Base-by-base conservation (phyloP, 2,888 invertebrate genomes). In the Protonemura montana region DNA sequence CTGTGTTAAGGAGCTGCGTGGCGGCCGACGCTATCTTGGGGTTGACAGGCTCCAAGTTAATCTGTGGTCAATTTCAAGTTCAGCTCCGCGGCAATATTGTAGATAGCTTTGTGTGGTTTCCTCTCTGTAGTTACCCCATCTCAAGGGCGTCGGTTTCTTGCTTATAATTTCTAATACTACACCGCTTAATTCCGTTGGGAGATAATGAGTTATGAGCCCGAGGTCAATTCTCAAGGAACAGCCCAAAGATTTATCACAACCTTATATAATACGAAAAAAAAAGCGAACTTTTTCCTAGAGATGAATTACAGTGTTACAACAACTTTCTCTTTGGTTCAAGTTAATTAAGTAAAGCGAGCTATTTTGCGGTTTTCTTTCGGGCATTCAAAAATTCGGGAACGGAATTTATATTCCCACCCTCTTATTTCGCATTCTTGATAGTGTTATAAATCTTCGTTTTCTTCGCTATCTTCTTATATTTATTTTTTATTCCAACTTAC, bases 41-140 rank as follows among this genome's bases (percentile, higher is more conserved):
- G 30, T 35, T 85, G 86, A 86, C 86, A 80, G 86, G 30, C 29
- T n/a, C 82, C 28, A 77, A 86, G 86, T 86, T 86, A 86, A 86
- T 86, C 83, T 86, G 86, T 16, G 86, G 86, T 83, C 86, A 86
- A 84, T 84, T 30, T 82, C 76, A 42, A 83, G 86, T 86, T 86
- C 80, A 85, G 42, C 27, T 16, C 28, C 78, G 5, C 16, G n/a
- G 27, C 86, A 78, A 80, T 85, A 80, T 80, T 80, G 81, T 28
- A 85, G 16, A 28, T 76, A 21, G 76, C 28, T 84, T 76, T 76
- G 42, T 84, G 84, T 76, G 84, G 59, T 84, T 13, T 10, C 59
- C 35, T 6, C 35, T 35, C 35, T 35, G 35, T 59, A 59, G 41
- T 59, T 13, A 10, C 59, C 59, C 59, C 59, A 16, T 3, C 59